Conservation (phyloP, 2,113 vertebrate species). For the Apus apus region DNA sequence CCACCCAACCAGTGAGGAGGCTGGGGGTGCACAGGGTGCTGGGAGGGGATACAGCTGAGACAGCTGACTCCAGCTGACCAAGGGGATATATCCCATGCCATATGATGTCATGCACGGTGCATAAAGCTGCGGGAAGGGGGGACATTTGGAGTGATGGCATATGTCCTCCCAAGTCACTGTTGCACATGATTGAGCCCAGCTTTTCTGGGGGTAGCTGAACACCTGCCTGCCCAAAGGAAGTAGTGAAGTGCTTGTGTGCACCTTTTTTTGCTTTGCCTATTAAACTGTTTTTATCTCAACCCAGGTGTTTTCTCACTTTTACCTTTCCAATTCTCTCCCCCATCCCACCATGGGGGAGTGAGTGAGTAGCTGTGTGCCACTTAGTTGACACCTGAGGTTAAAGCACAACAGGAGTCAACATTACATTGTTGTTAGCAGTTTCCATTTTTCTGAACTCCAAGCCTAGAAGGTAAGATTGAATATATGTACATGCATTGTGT, state of each 20-base stretch:
- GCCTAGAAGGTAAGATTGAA: not conserved
- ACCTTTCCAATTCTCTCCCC: not conserved
- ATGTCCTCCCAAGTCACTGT: not conserved
- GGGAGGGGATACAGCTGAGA: not conserved
- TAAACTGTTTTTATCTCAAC: not conserved
- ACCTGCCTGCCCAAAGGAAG: not conserved
- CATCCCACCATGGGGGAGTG: too few species aligned
- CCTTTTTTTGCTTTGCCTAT: not conserved
- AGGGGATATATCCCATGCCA: not conserved
- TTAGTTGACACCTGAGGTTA: not conserved
- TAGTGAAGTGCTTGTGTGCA: too few species aligned
- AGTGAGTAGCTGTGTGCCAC: not conserved
- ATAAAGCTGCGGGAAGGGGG: not conserved
- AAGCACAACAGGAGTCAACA: not conserved
- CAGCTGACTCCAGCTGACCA: not conserved
- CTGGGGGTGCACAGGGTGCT: not conserved
- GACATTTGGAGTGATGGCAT: not conserved
- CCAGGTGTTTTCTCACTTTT: not conserved
- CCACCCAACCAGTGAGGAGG: too few species aligned
- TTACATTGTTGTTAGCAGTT: not conserved
- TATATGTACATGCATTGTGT: not conserved
- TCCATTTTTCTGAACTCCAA: not conserved
- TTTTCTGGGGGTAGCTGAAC: not conserved
- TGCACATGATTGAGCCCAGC: not conserved
- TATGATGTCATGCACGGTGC: not conserved